phyloP scores from a whole-genome alignment of 1,140 invertebrate genomes.

The Rhopalosiphum maidis region DNA sequence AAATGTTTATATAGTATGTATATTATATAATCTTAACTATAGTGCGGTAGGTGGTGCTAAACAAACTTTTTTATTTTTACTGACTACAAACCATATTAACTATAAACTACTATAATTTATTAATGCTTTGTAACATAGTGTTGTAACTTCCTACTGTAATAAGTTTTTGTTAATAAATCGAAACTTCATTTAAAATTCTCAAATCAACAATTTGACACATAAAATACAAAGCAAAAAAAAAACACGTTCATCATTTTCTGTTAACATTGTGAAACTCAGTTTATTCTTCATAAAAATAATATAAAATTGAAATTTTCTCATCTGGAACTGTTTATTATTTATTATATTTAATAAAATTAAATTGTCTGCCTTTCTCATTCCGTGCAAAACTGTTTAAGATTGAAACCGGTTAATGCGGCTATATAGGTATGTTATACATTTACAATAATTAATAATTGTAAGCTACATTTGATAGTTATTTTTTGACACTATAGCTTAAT shows the following conservation, averaged over 20 bases:
- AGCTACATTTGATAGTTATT: no score
- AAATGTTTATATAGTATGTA: background rate
- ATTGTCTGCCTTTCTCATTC: no score
- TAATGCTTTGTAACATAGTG: background rate
- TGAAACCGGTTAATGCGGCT: no score
- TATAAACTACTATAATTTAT: background rate
- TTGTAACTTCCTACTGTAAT: no score
- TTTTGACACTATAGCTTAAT: no score
- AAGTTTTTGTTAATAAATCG: background rate
- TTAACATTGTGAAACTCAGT: background rate
- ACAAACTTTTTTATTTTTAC: background rate
- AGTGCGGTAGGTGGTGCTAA: no score
- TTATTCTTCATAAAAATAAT: background rate
- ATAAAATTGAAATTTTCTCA: no score
- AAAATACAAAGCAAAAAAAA: background rate
- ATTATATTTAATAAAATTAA: no score
- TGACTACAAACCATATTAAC: background rate
- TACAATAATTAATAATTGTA: no score
- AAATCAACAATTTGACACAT: background rate
- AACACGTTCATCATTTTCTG: background rate
- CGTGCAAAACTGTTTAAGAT: no score
- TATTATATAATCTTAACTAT: background rate
- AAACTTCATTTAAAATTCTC: background rate
- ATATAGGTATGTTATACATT: no score
- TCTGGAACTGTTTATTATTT: no score